Conservation (phyloP, 2,888 invertebrate species). For the Punctoribates punctum region DNA sequence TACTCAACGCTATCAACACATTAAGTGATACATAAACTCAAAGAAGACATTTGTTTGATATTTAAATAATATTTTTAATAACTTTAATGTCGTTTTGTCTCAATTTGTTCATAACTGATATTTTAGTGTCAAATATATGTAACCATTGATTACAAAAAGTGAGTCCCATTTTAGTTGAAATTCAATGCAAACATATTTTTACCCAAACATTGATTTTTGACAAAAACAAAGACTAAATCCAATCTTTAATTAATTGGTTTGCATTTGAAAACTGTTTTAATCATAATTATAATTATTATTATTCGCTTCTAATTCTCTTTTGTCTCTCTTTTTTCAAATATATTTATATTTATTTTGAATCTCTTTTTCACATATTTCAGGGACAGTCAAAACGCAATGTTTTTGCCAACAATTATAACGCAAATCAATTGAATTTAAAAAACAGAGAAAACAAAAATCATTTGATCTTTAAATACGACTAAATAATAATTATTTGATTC, state of each 20-base stretch:
- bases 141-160: background rate
- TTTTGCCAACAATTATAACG: conserved; percentile 32
- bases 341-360: background rate
- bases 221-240: background rate
- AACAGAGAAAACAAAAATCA: no score
- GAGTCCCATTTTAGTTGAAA: background rate
- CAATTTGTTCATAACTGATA: background rate
- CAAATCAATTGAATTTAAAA: background rate
- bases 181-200: background rate
- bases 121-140: conserved; percentile 6
- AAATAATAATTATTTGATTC: no score
- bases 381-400: conserved; percentile 18
- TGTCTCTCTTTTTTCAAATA: background rate
- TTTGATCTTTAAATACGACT: no score
- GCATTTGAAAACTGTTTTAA: background rate
- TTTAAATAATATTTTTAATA: background rate
- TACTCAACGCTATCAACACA: background rate
- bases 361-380: background rate
- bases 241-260: background rate
- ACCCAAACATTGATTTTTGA: background rate
- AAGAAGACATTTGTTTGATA: background rate
- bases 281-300: no score
- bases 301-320: background rate
- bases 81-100: background rate
- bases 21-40: background rate